Evolutionary conservation across 2,797 vertebrate genomes (phyloP), one percentile per base, ranked within the genome.

Genomic region (Acanthiza pusilla): DNA sequence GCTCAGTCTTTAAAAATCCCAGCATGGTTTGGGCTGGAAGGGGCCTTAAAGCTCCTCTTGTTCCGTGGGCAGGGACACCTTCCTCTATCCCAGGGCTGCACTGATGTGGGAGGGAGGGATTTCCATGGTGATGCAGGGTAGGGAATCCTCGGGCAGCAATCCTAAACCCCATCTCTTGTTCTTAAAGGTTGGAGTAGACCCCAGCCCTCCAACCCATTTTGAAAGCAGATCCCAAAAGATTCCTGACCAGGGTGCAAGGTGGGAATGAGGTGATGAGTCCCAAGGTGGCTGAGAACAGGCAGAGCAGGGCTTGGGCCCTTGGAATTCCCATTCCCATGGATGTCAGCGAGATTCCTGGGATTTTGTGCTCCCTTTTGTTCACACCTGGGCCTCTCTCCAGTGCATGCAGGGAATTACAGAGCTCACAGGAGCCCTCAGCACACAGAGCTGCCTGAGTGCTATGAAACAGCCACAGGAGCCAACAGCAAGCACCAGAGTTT

Each of bases 351-450:
- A 12, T 45, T 40, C 22, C 58, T 40, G 61, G 61, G 53, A 32
- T 13, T 53, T 20, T 40, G 1, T 14, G 25, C 29, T 63, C 32
- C 40, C 9, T n/a, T 43, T 53, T 78, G 9, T 5, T 32, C 42
- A 0, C 43, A 13, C 48, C 11, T 65, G 36, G 8, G 18, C 16
- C 21, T 47, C 18, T 53, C 43, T 29, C 0, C 7, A 30, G 67
- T 3, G 7, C 63, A 1, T 10, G 16, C 10, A n/a, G 62, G 32
- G 53, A 32, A 1, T 19, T 38, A 0, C 13, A 10, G 7, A 70
- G 66, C 48, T 58, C 17, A 0, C 12, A n/a, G 83, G 81, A 79
- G 26, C 65, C 61, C 53, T 88, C 11, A 15, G 51, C 47, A 19
- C 7, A 9, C 76, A 63, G 72, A 61, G 78, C 89, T 95, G 81